Evolutionary conservation across 2,113 vertebrate genomes (phyloP), one percentile per base, ranked within the genome.

Genomic region (Atrichornis clamosus): DNA sequence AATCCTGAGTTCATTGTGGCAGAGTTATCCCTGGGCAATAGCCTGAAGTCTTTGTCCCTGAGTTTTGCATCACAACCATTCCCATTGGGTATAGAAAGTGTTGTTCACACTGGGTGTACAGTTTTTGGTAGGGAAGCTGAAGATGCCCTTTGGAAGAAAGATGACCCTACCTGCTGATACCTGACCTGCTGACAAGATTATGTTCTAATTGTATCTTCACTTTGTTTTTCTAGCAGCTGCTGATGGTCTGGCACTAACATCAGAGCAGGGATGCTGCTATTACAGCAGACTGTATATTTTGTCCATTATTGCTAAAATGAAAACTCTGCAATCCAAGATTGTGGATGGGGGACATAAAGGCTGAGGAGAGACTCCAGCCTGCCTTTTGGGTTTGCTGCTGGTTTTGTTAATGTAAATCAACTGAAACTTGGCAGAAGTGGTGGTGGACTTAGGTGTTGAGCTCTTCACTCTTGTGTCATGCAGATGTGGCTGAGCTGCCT

Each of bases 401-500:
- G 5, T 84, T 86, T 85, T 86, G 15, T 52, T 87, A 17, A 74
- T 59, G 28, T 92, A 59, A 72, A 74, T 53, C 53, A 75, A 69
- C 35, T 87, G 88, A 79, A 93, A 88, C 21, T 58, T 91, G 35
- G 65, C 46, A 56, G 28, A 75, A 81, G 24, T 77, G 26, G 22
- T 62, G 33, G 22, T 87, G 87, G 70, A 20, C 70, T 35, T 27
- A 11, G 5, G 5, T 76, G 42, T 35, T 97, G 75, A 79, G 30
- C 27, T 32, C 17, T 63, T 88, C 58, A 55, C 39, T 67, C n/a
- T 73, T 85, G 50, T 92, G 50, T 95, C 24, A 65, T 93, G 35
- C 96, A 99, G 99, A 99, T 97, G 96, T 99, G 65, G 91, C 98
- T 46, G 98, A 99, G 35, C 97, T 97, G 27, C 98, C 98, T 96